Evolutionary conservation across 2,888 invertebrate genomes (phyloP).

Genomic region (Didymodactylos carnosus): DNA sequence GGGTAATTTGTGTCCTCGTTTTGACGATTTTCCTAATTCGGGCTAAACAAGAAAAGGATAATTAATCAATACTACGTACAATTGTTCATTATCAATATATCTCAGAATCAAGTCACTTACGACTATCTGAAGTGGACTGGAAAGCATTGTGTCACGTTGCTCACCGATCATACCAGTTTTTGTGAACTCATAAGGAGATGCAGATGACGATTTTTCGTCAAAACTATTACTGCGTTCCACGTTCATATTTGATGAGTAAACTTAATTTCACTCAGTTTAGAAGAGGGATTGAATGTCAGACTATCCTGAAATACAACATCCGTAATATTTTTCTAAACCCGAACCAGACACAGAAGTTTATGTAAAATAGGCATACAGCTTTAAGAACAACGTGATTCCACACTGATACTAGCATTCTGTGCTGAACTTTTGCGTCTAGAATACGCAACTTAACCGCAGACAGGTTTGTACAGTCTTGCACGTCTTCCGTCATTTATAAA

Average conservation of each 20-base stretch:
- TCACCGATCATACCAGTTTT: constrained; percentile 7
- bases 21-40: constrained; percentile 6
- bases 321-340: too few relatives aligned
- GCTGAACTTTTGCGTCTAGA: too few relatives aligned
- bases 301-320: too few relatives aligned
- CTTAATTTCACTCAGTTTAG: background rate
- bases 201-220: background rate
- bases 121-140: constrained; percentile 3
- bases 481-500: too few relatives aligned
- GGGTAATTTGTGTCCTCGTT: constrained; percentile 5
- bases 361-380: too few relatives aligned
- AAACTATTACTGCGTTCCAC: background rate
- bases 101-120: background rate
- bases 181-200: background rate
- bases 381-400: too few relatives aligned
- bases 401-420: too few relatives aligned
- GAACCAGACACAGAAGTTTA: too few relatives aligned
- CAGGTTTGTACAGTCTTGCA: too few relatives aligned
- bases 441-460: too few relatives aligned
- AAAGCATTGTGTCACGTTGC: constrained; percentile 5
- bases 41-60: background rate
- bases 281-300: too few relatives aligned
- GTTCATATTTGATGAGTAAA: background rate
- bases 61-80: background rate
- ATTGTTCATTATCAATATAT: background rate